Evolutionary conservation across 2,113 vertebrate genomes (phyloP).

Genomic region (Gymnarchus niloticus): DNA sequence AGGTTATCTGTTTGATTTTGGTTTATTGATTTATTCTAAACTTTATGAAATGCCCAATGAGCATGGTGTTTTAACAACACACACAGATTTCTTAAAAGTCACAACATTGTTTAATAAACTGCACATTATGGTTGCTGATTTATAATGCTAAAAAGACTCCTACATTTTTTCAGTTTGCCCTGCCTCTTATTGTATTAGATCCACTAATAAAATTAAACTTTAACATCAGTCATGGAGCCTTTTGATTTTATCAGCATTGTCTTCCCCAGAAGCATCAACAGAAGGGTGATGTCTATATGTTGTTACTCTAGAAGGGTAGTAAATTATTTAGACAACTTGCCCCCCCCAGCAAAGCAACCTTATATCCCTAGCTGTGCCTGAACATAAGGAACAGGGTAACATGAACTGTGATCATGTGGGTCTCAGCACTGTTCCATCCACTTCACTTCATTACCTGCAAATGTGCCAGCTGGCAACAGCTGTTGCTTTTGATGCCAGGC

Average conservation of each 20-base stretch:
- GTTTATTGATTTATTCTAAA: not conserved
- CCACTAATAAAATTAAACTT: not conserved
- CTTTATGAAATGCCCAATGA: not conserved
- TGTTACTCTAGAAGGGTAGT: not conserved
- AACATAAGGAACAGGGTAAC: not conserved
- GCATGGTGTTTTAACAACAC: not conserved
- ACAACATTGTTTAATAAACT: not conserved
- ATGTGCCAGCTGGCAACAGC: not conserved
- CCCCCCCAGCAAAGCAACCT: not conserved
- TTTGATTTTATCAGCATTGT: not conserved
- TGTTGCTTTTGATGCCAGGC: not conserved
- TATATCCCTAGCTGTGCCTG: not conserved
- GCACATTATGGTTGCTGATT: not conserved
- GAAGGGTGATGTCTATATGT: not conserved
- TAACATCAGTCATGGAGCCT: not conserved
- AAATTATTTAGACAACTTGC: slow-evolving; percentile 7
- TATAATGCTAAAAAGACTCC: not conserved
- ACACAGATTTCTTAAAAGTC: not conserved
- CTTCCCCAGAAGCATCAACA: not conserved
- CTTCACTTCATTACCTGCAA: not conserved
- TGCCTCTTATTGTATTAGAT: not conserved
- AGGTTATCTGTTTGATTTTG: not conserved
- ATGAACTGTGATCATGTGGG: not conserved
- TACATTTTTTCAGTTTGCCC: not conserved
- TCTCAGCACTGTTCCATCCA: not conserved